Evolutionary conservation across 2,113 vertebrate species (phyloP).

Genomic region (Nesogale talazaci): DNA sequence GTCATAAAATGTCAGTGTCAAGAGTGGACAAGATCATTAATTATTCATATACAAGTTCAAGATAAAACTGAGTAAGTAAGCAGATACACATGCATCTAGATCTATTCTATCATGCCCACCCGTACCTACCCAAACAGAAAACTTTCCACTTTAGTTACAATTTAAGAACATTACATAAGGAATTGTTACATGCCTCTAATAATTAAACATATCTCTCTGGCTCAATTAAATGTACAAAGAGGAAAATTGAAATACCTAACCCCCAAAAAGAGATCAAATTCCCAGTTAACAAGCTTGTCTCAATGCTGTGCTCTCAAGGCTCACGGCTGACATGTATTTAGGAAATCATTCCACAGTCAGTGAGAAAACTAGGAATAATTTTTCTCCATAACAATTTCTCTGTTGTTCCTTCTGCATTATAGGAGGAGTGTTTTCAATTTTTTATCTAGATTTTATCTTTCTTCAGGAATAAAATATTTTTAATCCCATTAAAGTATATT

Average conservation of each 20-base stretch:
- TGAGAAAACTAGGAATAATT: neutral
- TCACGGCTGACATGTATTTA: slow-evolving; percentile 18
- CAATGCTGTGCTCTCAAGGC: neutral
- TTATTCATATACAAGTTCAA: no score
- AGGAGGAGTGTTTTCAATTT: neutral
- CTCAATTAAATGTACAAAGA: neutral
- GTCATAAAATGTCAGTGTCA: no score
- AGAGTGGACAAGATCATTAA: no score
- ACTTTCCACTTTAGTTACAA: neutral
- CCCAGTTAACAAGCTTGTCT: slow-evolving; percentile 14
- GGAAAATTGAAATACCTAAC: neutral
- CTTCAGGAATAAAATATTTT: neutral
- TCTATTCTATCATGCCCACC: no score
- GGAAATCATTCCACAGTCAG: neutral
- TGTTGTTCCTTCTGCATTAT: neutral
- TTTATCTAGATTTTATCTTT: neutral
- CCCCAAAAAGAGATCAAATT: slow-evolving; percentile 16
- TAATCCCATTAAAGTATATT: neutral
- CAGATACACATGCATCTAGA: no score
- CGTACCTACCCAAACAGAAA: neutral
- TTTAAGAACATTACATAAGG: neutral
- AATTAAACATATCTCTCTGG: neutral
- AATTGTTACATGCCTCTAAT: neutral
- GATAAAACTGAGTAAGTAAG: no score
- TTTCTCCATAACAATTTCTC: neutral